These are phyloP conservation scores for Hydractinia symbiolongicarpus DNA, from an alignment of 30 jellyfish, hydroid and myxozoan species.

Conservation along the genomic window DNA sequence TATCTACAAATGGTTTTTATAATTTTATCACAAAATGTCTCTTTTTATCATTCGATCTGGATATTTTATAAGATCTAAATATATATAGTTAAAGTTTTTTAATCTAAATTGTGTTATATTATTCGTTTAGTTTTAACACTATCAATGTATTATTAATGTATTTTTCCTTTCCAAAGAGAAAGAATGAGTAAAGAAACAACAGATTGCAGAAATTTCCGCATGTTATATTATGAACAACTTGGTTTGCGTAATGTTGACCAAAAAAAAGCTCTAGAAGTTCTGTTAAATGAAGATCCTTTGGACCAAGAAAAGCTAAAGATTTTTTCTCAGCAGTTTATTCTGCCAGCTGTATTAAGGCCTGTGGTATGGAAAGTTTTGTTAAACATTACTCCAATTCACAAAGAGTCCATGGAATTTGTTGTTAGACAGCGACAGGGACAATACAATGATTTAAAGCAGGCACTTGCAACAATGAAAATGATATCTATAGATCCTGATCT, in stretches of 20 bases:
- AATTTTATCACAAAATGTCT: no score
- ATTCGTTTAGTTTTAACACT: no score
- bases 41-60: no score
- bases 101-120: no score
- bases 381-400: conserved; percentile 60
- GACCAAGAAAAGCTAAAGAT: conserved; percentile 58
- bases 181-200: no score
- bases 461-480: conserved; percentile 67
- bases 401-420: conserved; percentile 49
- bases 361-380: conserved; percentile 82
- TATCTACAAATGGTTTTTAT: no score
- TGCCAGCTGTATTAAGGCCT: conserved; percentile 70
- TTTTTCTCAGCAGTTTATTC: conserved; percentile 66
- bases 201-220: conserved; percentile 51
- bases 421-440: conserved; percentile 52
- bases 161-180: no score
- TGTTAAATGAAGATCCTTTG: conserved; percentile 62
- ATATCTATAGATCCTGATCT: conserved; percentile 27
- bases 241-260: conserved; percentile 95
- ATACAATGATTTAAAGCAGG: conserved; percentile 52
- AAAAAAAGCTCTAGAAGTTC: conserved; percentile 68
- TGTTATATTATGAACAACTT: conserved; percentile 78
- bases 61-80: no score
- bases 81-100: no score
- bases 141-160: no score